Percentiles rank a stretch among this genome's conserved stretches.
phyloP scores from a whole-genome alignment of 2,797 vertebrate genomes.

The Sternarchorhynchus goeldii region DNA sequence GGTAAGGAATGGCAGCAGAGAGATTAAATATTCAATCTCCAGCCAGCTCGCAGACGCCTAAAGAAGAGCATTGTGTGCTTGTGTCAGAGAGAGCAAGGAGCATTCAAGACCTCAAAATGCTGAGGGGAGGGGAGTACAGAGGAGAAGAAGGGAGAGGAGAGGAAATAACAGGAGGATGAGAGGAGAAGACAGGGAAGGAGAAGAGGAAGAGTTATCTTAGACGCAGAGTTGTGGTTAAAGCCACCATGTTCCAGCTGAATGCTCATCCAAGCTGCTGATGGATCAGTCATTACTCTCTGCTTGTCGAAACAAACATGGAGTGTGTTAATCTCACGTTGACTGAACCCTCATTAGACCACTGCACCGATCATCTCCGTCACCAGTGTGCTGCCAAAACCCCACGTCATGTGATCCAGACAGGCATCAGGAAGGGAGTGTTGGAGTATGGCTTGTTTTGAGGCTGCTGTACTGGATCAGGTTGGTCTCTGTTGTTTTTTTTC shows the following conservation, averaged over 20 bases:
- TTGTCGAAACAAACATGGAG: conserved; percentile 38
- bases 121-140: background rate
- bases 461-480: no score
- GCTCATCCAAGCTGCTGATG: background rate
- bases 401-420: background rate
- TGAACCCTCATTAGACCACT: conserved; percentile 15
- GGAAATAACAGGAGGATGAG: background rate
- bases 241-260: background rate
- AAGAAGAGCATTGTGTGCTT: no score
- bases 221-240: background rate
- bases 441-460: background rate
- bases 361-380: background rate
- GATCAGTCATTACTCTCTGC: conserved; percentile 25
- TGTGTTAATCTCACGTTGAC: conserved; percentile 19
- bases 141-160: background rate
- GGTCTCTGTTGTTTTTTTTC: no score
- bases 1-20: no score
- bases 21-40: no score
- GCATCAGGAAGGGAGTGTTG: background rate
- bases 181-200: background rate
- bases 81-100: background rate
- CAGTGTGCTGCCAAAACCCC: background rate
- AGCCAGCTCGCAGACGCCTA: no score
- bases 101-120: background rate
- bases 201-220: background rate